Percentiles rank a stretch among this genome's conserved stretches.
These are phyloP conservation scores for Melanostoma scalare DNA, from an alignment of 2,888 invertebrate species.

Conservation along the genomic window DNA sequence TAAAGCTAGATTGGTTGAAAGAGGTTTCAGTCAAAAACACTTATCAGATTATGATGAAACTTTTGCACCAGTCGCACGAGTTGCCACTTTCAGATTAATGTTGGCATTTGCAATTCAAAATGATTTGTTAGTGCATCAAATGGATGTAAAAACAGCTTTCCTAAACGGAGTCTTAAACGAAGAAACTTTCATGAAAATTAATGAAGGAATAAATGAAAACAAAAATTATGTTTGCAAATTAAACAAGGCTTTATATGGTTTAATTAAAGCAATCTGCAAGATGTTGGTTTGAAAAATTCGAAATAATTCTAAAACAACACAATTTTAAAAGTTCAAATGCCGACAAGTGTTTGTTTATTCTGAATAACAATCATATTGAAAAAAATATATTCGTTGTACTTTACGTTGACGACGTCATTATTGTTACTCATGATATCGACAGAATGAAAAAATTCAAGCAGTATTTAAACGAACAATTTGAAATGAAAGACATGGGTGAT, in stretches of 20 bases:
- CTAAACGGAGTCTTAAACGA: too few species aligned
- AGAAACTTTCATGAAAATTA: too few species aligned
- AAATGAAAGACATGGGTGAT: conserved; percentile 62
- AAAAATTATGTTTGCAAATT: too few species aligned
- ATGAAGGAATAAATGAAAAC: too few species aligned
- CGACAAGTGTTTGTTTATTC: conserved; percentile 70
- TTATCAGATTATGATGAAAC: too few species aligned
- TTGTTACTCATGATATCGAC: conserved; percentile 68
- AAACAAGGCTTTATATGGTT: conserved; percentile 74
- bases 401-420: conserved; percentile 74
- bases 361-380: conserved; percentile 68
- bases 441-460: conserved; percentile 64
- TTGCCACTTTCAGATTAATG: too few species aligned
- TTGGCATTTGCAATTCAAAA: too few species aligned
- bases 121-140: too few species aligned
- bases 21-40: too few species aligned
- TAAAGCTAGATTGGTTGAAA: too few species aligned
- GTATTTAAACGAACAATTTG: conserved; percentile 63
- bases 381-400: conserved; percentile 74
- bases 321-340: conserved; percentile 65
- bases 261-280: conserved; percentile 74
- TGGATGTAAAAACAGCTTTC: too few species aligned
- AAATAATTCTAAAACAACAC: conserved; percentile 55
- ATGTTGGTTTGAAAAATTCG: conserved; percentile 54
- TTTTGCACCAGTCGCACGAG: too few species aligned